Base-by-base conservation (phyloP, 2,113 vertebrate genomes). In the Triplophysa siluroides region DNA sequence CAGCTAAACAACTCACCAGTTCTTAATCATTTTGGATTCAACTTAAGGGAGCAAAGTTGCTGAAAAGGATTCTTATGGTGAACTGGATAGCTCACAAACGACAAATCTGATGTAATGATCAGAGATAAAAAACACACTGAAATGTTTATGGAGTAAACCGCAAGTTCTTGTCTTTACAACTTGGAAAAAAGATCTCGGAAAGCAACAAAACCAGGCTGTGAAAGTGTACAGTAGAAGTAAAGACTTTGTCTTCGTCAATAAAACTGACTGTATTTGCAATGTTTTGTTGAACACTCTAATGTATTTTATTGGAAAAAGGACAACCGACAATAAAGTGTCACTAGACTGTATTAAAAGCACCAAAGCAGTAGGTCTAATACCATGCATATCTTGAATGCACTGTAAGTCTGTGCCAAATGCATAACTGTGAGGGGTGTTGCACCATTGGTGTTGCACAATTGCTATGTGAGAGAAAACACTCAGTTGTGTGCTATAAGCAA, bases 51-150 rank as follows among this genome's bases (percentile, higher is more conserved):
- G 43, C 10, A 19, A 5, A 61, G 54, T 45, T 62, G 23, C 43
- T 60, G 52, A 62, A 9, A 50, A 52, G n/a, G 50, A 63, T 47
- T 47, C 24, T 76, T 33, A 10, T 21, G 63, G 5, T 47, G 23
- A n/a, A 60, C 72, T 63, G 56, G 26, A 83, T 52, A 24, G 7
- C 12, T 52, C 52, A 61, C 52, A 84, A 83, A 81, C 68, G 68
- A 74, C 16, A 75, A 14, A 24, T 72, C 29, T 74, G 66, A 74
- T 81, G 16, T 47, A 65, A 64, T 47, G 10, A 67, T 23, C 41
- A 80, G 58, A 29, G 69, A 67, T 63, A 65, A n/a, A 75, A 45
- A 50, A 33, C 65, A 83, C 56, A 8, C 63, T 77, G 11, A n/a
- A 64, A 64, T 66, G 67, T 80, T 83, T 76, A 38, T 14, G 56